phyloP scores from a whole-genome alignment of 37 sponge, comb jelly and placozoan genomes.

The Crambe crambe region DNA sequence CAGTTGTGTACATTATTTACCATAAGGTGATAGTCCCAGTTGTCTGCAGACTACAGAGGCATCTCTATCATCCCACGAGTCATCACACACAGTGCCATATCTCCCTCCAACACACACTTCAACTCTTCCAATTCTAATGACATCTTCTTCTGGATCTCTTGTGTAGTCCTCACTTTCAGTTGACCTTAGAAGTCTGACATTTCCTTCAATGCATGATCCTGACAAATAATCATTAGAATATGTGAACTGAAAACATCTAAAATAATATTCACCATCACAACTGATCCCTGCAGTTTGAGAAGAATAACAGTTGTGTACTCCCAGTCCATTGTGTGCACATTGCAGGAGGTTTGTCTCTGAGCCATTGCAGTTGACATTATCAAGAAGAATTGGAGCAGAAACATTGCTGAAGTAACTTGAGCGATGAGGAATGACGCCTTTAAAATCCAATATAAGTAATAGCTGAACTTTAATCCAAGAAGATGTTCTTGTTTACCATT shows the following conservation, averaged over 20 bases:
- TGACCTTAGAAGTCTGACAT: too few relatives aligned
- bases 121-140: slow-evolving; percentile 22
- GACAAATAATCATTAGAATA: background rate
- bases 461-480: too few relatives aligned
- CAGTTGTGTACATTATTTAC: too few relatives aligned
- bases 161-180: slow-evolving; percentile 16
- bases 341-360: background rate
- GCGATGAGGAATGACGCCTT: too few relatives aligned
- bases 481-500: too few relatives aligned
- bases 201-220: slow-evolving; percentile 14
- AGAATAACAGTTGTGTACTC: background rate
- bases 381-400: background rate
- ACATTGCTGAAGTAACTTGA: too few relatives aligned
- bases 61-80: slow-evolving; percentile 27
- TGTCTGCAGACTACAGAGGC: slow-evolving; percentile 42
- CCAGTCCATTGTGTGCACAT: background rate
- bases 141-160: background rate
- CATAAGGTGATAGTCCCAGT: slow-evolving; percentile 40
- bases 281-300: background rate
- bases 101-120: slow-evolving; percentile 24
- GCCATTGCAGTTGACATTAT: background rate
- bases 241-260: background rate
- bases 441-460: too few relatives aligned
- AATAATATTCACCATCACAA: slow-evolving; percentile 4
- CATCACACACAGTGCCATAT: slow-evolving; percentile 39